Percentiles rank a stretch among this genome's conserved stretches.
Evolutionary conservation across 2,797 vertebrate genomes (phyloP).

Genomic region (Coregonus sp.): DNA sequence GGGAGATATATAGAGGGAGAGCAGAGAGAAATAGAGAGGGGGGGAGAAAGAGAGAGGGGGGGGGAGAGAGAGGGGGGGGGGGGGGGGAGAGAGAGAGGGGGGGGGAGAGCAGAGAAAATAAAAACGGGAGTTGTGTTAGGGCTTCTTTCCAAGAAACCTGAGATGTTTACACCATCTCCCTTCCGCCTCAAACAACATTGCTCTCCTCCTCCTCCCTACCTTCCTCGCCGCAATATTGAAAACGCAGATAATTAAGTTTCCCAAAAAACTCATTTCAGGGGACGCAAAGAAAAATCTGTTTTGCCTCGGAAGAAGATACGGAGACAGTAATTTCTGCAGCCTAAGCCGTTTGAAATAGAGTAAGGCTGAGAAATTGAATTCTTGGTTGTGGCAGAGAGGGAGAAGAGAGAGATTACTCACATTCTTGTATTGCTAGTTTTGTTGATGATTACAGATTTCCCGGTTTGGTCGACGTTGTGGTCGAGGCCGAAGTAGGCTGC

Average conservation of each 20-base stretch:
- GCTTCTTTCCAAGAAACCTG: neutral
- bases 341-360: slow-evolving; percentile 19
- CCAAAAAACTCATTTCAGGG: slow-evolving; percentile 29
- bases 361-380: slow-evolving; percentile 18
- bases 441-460: slow-evolving; percentile 97
- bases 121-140: neutral
- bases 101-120: no score
- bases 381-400: slow-evolving; percentile 3
- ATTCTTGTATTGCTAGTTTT: slow-evolving; percentile 98
- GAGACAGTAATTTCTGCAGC: slow-evolving; percentile 21
- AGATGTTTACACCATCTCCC: slow-evolving; percentile 17
- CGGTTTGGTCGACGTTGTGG: slow-evolving; percentile 98
- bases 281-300: slow-evolving; percentile 16
- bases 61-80: no score
- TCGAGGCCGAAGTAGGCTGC: slow-evolving; percentile 99
- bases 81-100: no score
- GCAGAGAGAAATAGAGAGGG: no score
- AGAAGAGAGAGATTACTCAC: slow-evolving; percentile 74
- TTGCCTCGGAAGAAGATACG: slow-evolving; percentile 9
- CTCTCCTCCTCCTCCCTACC: neutral
- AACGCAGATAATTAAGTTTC: slow-evolving; percentile 29
- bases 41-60: no score
- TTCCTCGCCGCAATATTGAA: slow-evolving; percentile 21
- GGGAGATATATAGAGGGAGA: no score
- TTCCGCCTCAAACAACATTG: slow-evolving; percentile 10